Evolutionary conservation across 1,140 invertebrate genomes (phyloP), one percentile per base, ranked within the genome.

Genomic region (Drosophila neocordata): DNA sequence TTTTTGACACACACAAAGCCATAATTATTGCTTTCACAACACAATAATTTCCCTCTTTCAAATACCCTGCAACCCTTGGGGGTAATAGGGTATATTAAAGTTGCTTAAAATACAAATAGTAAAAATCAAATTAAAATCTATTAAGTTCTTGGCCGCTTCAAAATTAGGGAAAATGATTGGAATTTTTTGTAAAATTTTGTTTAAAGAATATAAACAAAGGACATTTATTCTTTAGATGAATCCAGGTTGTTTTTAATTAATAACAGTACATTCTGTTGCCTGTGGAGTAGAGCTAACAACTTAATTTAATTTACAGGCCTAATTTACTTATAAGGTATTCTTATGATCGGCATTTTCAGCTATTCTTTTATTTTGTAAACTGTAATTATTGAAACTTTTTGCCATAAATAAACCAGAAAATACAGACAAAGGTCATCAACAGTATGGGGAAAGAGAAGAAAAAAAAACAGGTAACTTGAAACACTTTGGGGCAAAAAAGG

Each of bases 321-420:
- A 31, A 31, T 31, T 31, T 31, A 1, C 27, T 18, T 44, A 44
- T 2, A 20, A 18, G 41, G 41, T 48, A 48, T 48, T 48, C 2
- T 11, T 11, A 0, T 18, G 7, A 15, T 20, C 41, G 27, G 27
- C 27, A 31, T 31, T 31, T 48, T 8, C 8, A 20, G 9, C 8
- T 48, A 20, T 48, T n/a, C n/a, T 18, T 20, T 4, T 1, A 20
- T 18, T 48, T 3, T 48, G 18, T 34, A 31, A 55, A 52, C n/a
- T 55, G 31, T 55, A 55, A 55, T 55, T 55, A 31, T 55, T 55
- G 13, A 55, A 55, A 27, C 27, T 55, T 55, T 55, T 18, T 55
- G 27, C 52, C 52, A 55, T 55, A 55, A 55, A 55, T 55, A 55
- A 55, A 55, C 52, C 52, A 31, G 22, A 27, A 55, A 15, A 55